Evolutionary conservation across 1,140 invertebrate species (phyloP), one percentile per base, ranked within the genome.

Genomic region (Calephelis virginiensis): DNA sequence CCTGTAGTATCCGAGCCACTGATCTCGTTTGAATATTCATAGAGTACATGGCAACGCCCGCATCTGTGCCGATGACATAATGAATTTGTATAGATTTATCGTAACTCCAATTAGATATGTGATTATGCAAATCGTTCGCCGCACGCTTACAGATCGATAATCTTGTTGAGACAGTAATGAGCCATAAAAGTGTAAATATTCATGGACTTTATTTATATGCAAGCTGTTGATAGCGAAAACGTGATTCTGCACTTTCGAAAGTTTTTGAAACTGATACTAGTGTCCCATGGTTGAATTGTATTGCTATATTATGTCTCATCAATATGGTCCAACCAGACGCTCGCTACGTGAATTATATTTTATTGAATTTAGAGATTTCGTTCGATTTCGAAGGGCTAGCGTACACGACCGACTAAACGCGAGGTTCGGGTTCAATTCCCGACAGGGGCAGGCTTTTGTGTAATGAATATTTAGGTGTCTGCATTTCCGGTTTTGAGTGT

Each of bases 11-110:
- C 62, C 62, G 37, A 60, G 11, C 63, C 43, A 69, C 62, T 66
- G 63, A 83, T 85, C 82, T 72, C 80, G 83, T 86, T 86, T 82
- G 74, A 77, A 82, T 85, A 83, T 85, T 85, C 83, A 85, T 83
- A 83, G 75, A 78, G 76, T 78, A 76, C 80, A 68, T 68, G 72
- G 62, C 82, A 82, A 82, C 76, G 83, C 68, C 81, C 83, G 77
- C 80, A 68, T 64, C 71, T 78, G 78, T 76, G 76, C 67, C 80
- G 80, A 85, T 89, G 86, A 89, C 86, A 86, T 87, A 86, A 86
- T 82, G 76, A 61, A 76, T 67, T 67, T 73, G 70, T 71, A 78
- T 74, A 77, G 76, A 83, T 83, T 82, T 81, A 83, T 83, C 70
- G 63, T 47, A 37, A 14, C 46, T 63, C 14, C 14, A 53, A 53